These are phyloP conservation scores for Fregata magnificens DNA, from an alignment of 2,113 vertebrate species.

Conservation along the genomic window DNA sequence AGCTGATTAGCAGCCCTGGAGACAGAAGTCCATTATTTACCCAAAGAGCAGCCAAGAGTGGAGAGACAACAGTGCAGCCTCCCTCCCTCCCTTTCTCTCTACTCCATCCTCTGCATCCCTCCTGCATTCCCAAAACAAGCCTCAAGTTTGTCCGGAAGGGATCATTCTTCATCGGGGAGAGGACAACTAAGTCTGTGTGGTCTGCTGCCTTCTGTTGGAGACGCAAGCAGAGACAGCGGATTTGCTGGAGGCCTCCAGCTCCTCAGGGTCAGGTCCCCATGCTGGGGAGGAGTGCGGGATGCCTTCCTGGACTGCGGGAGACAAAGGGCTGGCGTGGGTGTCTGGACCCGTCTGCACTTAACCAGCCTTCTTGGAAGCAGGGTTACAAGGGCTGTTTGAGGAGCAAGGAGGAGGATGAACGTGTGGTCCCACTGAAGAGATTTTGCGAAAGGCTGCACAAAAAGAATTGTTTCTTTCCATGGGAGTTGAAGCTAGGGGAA, in stretches of 20 bases:
- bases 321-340: background rate
- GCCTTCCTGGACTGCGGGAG: background rate
- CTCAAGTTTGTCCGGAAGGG: background rate
- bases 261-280: accelerated
- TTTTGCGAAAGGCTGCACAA: background rate
- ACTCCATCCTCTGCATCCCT: background rate
- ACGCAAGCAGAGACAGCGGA: background rate
- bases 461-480: background rate
- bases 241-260: background rate
- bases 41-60: background rate
- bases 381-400: background rate
- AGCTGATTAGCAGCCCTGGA: constrained; percentile 28
- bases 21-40: constrained; percentile 45
- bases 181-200: background rate
- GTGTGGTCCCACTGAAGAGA: background rate
- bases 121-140: background rate
- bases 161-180: background rate
- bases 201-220: background rate
- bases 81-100: background rate
- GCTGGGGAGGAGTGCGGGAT: background rate
- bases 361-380: background rate
- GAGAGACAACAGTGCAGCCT: background rate
- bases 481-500: background rate
- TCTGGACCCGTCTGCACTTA: background rate
- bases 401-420: background rate